phyloP scores from a whole-genome alignment of 2,888 invertebrate species.

The Drosophila lutescens region DNA sequence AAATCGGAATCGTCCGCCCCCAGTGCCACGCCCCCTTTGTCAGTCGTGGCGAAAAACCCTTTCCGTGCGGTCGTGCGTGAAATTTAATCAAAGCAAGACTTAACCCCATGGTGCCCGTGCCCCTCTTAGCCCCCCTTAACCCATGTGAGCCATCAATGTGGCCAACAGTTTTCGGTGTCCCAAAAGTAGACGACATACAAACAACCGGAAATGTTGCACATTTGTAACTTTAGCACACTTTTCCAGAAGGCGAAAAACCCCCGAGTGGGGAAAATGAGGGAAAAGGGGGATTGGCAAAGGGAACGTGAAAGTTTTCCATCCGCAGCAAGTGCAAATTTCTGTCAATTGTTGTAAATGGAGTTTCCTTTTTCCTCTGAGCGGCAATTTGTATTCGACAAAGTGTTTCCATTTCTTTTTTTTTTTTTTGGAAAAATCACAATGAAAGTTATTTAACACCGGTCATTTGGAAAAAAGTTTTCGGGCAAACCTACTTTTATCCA shows the following conservation, averaged over 20 bases:
- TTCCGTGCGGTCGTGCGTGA: constrained; percentile 70
- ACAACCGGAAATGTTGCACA: constrained; percentile 72
- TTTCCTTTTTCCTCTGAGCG: constrained; percentile 56
- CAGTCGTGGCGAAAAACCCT: constrained; percentile 22
- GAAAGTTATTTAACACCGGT: constrained; percentile 5
- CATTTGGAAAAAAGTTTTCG: too few relatives aligned
- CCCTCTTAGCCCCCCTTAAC: constrained; percentile 20
- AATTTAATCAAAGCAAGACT: constrained; percentile 73
- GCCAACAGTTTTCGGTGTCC: constrained; percentile 76
- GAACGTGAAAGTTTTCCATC: constrained; percentile 61
- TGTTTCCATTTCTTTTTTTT: neutral
- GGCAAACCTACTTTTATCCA: too few relatives aligned
- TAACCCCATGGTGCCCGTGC: constrained; percentile 22
- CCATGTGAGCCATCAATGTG: constrained; percentile 59
- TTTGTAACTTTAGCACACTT: constrained; percentile 66
- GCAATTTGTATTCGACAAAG: constrained; percentile 32
- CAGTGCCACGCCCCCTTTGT: neutral
- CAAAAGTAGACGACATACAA: constrained; percentile 63
- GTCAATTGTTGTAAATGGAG: constrained; percentile 72
- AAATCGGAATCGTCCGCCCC: constrained; percentile 1
- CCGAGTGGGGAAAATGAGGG: neutral
- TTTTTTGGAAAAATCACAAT: neutral
- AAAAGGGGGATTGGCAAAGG: neutral
- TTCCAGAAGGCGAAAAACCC: constrained; percentile 7
- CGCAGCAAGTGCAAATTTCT: constrained; percentile 70